These are phyloP conservation scores for Ciona savignyi DNA, from an alignment of 23 tunicate species.

Conservation along the genomic window DNA sequence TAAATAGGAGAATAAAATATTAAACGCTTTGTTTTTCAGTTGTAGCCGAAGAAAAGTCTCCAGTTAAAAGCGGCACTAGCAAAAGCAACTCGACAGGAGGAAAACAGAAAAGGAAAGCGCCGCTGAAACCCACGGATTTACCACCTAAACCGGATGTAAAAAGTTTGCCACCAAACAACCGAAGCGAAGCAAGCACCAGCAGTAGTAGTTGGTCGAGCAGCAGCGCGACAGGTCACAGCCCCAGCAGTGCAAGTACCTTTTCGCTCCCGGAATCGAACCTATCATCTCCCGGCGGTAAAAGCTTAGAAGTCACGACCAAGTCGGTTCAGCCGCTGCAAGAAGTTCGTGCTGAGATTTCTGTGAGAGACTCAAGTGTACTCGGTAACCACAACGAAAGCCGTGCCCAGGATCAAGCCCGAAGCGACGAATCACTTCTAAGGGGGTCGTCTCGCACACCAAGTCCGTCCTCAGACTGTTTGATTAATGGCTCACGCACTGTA, in stretches of 20 bases:
- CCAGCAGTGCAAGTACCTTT: conserved; percentile 39
- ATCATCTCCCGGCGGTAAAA: background rate
- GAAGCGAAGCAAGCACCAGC: conserved; percentile 29
- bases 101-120: background rate
- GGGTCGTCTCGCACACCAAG: background rate
- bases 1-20: too few species aligned
- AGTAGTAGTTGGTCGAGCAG: conserved; percentile 33
- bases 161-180: background rate
- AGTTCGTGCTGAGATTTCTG: background rate
- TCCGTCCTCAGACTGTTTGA: background rate
- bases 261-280: conserved; percentile 16
- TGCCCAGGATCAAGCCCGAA: background rate
- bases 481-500: background rate
- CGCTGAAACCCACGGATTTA: background rate
- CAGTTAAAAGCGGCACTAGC: background rate
- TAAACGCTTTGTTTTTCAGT: too few species aligned
- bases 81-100: background rate
- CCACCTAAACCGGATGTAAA: background rate
- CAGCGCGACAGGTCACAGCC: conserved; percentile 38
- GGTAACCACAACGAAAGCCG: background rate
- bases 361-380: background rate
- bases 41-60: background rate
- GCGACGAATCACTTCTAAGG: background rate
- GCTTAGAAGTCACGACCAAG: background rate
- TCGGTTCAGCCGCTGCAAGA: background rate